Base-by-base conservation (phyloP, 2,888 invertebrate species). In the Agrochola litura region DNA sequence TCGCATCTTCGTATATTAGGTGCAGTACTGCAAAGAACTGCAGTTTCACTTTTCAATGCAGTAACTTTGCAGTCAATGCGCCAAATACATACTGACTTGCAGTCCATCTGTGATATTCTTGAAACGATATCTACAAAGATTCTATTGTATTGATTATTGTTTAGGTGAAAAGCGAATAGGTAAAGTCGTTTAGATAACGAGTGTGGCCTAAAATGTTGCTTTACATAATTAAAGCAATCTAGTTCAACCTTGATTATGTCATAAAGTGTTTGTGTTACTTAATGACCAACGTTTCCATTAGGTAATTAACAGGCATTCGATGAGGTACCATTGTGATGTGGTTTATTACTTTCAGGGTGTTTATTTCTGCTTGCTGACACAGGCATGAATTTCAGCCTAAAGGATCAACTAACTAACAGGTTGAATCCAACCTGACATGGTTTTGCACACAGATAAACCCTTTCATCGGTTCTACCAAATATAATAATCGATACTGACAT, bases 241-340 rank as follows among this genome's bases (percentile, higher is more conserved):
- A 79, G 58, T 68, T 72, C 46, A 80, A 69, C 46, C 37, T 60
- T 41, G 41, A 78, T 69, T 79, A 79, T 79, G 54, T 66, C 79
- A 69, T 60, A 54, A 16, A 61, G 8, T 65, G 25, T 82, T 61
- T 41, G 41, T 56, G 37, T 64, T 60, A 65, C 14, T n/a, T 66
- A 61, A 52, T 64, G 25, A n/a, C 6, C 12, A 70, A 80, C 70
- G 25, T 85, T 67, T 82, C 81, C 74, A 70, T 41, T 66, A 22
- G 16, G 46, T 60, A 54, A 58, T 81, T 70, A 66, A 37, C 54
- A 49, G 30, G 22, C 41, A 41, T 49, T 82, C 14, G 43, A n/a
- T 61, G 41, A 22, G 37, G 37, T 49, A 22, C 46, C 41, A 63
- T 52, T 65, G 49, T 52, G 14, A 14, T 74, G 16, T 41, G 14